phyloP scores from a whole-genome alignment of 2,888 invertebrate species.

The Apomyelois bistriatella region DNA sequence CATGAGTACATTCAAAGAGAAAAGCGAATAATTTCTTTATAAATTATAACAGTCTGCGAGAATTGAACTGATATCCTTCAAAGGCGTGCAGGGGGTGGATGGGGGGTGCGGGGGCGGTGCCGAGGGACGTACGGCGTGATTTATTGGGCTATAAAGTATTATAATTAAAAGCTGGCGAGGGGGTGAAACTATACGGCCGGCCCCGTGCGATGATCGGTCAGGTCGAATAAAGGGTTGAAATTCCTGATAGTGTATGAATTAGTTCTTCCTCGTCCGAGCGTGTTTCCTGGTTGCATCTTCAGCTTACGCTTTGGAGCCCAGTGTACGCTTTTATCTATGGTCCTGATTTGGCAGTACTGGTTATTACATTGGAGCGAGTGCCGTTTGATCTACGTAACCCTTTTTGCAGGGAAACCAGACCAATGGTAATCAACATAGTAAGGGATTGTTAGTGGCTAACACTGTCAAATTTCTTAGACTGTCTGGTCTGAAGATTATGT shows the following conservation, averaged over 20 bases:
- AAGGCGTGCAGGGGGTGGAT: slow-evolving; percentile 46
- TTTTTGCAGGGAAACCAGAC: too few relatives aligned
- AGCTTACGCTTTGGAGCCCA: too few relatives aligned
- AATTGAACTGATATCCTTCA: slow-evolving; percentile 85
- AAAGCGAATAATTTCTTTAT: slow-evolving; percentile 83
- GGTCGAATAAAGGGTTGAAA: background rate
- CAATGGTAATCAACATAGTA: too few relatives aligned
- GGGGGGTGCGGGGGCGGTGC: slow-evolving; percentile 44
- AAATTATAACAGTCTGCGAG: slow-evolving; percentile 83
- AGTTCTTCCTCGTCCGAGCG: too few relatives aligned
- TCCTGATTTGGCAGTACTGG: too few relatives aligned
- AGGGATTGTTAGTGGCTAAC: too few relatives aligned
- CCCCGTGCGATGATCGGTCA: slow-evolving; percentile 16
- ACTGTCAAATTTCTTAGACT: too few relatives aligned
- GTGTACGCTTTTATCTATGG: too few relatives aligned
- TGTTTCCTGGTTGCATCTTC: too few relatives aligned
- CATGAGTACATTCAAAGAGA: slow-evolving; percentile 21
- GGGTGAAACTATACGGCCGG: slow-evolving; percentile 66
- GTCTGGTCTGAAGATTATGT: too few relatives aligned
- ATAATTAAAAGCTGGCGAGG: slow-evolving; percentile 84
- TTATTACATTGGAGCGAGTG: too few relatives aligned
- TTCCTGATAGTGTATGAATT: background rate
- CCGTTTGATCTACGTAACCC: too few relatives aligned
- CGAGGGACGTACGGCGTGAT: slow-evolving; percentile 79
- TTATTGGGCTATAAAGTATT: slow-evolving; percentile 90